Evolutionary conservation across 2,888 invertebrate genomes (phyloP).

Genomic region (Orthonevra nobilis): DNA sequence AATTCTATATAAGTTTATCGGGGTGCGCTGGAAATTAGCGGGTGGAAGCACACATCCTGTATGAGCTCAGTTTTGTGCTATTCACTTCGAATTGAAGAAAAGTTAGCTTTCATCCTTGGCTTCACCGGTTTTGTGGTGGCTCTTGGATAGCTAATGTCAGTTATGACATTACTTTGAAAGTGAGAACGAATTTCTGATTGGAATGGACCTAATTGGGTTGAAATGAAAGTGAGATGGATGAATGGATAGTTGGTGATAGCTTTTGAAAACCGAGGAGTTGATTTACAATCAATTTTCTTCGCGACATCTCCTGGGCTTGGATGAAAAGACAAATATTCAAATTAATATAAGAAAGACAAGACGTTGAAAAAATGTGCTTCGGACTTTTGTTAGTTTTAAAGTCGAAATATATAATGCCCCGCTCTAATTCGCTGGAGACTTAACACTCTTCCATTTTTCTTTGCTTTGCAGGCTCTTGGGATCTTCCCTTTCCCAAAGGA

Average conservation of each 20-base stretch:
- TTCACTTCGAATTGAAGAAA: conserved; percentile 9
- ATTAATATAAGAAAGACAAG: no score
- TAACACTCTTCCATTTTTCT: no score
- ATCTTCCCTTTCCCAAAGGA: no score
- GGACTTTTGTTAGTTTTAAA: no score
- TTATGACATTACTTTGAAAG: conserved; percentile 1
- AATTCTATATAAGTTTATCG: conserved; percentile 13
- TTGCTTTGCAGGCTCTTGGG: no score
- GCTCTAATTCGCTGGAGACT: no score
- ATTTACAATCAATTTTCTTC: no score
- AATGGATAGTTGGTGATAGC: background rate
- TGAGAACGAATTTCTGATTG: background rate
- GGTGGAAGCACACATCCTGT: conserved; percentile 16
- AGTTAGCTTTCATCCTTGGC: conserved; percentile 9
- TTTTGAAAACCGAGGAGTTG: conserved; percentile 7
- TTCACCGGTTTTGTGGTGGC: background rate
- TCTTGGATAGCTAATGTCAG: conserved; percentile 11
- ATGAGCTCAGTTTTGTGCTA: conserved; percentile 7
- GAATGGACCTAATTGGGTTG: background rate
- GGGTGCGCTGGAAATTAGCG: conserved; percentile 6
- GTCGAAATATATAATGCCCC: no score
- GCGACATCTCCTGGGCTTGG: no score
- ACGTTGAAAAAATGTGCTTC: no score
- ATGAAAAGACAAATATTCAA: no score
- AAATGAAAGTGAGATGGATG: conserved; percentile 2